Conservation (phyloP, 2,888 invertebrate genomes). For the Cancer borealis region DNA sequence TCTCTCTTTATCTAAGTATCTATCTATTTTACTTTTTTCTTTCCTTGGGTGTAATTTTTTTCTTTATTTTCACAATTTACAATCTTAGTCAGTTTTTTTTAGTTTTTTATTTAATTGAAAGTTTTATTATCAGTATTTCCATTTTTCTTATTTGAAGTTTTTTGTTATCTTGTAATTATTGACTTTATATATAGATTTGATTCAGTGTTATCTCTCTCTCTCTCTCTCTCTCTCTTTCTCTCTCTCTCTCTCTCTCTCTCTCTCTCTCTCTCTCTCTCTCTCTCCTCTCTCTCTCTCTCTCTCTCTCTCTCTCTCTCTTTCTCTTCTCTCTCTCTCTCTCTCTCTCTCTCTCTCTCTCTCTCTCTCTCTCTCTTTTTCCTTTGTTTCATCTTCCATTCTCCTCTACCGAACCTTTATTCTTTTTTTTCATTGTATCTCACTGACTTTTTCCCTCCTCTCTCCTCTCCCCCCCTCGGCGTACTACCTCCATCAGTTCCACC, state of each 20-base stretch:
- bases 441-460: conserved; percentile 30
- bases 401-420: neutral
- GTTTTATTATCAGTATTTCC: too few relatives aligned
- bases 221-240: conserved; percentile 14
- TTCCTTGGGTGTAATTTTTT: too few relatives aligned
- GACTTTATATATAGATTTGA: neutral
- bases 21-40: neutral
- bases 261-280: neutral
- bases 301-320: conserved; percentile 44
- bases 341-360: conserved; percentile 9
- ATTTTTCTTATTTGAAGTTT: too few relatives aligned
- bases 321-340: conserved; percentile 16
- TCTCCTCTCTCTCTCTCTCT: conserved; percentile 4
- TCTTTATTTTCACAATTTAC: too few relatives aligned
- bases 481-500: neutral
- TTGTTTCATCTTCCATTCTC: neutral
- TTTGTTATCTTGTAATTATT: neutral
- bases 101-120: too few relatives aligned
- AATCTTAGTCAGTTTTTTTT: too few relatives aligned
- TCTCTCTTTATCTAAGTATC: neutral
- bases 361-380: conserved; percentile 28
- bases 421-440: neutral
- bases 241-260: neutral
- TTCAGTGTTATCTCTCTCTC: neutral
- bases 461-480: neutral